Percentiles rank a stretch among this genome's conserved stretches.
Conservation (phyloP, 1,140 invertebrate species). For the Ips typographus region DNA sequence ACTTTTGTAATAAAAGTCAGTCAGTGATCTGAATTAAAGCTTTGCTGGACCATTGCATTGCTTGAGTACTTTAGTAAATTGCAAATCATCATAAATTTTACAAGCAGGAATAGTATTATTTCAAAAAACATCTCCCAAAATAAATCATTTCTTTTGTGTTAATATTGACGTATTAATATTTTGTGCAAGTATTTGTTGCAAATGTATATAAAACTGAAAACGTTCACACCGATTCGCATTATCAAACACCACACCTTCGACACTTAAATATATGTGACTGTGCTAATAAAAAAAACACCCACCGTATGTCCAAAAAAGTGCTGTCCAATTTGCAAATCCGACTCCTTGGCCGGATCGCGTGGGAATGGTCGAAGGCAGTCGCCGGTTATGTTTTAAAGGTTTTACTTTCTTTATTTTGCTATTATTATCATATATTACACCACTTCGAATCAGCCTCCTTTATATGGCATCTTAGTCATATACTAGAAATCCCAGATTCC, state of each 20-base stretch:
- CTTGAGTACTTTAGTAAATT: too few relatives aligned
- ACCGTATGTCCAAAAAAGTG: slow-evolving; percentile 18
- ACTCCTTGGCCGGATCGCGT: slow-evolving; percentile 17
- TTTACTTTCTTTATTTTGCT: slow-evolving; percentile 27
- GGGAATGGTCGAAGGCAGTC: slow-evolving; percentile 19
- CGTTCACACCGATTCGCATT: not conserved
- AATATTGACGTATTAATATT: too few relatives aligned
- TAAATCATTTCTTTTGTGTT: too few relatives aligned
- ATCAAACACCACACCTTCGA: slow-evolving; percentile 17
- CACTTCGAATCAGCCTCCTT: slow-evolving; percentile 15
- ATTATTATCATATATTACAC: slow-evolving; percentile 26
- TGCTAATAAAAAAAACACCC: slow-evolving; percentile 17
- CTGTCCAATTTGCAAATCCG: slow-evolving; percentile 21
- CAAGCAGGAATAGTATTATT: too few relatives aligned
- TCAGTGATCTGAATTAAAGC: too few relatives aligned
- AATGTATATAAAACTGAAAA: too few relatives aligned
- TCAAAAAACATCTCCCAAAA: too few relatives aligned
- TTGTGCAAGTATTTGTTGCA: too few relatives aligned
- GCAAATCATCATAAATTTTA: too few relatives aligned
- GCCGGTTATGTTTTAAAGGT: slow-evolving; percentile 14
- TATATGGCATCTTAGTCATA: slow-evolving; percentile 26
- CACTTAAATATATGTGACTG: slow-evolving; percentile 5
- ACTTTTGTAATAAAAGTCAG: too few relatives aligned
- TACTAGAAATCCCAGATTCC: not conserved
- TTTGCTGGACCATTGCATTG: too few relatives aligned